Conservation (phyloP, 2,113 vertebrate species). For the Dipodomys ordii region DNA sequence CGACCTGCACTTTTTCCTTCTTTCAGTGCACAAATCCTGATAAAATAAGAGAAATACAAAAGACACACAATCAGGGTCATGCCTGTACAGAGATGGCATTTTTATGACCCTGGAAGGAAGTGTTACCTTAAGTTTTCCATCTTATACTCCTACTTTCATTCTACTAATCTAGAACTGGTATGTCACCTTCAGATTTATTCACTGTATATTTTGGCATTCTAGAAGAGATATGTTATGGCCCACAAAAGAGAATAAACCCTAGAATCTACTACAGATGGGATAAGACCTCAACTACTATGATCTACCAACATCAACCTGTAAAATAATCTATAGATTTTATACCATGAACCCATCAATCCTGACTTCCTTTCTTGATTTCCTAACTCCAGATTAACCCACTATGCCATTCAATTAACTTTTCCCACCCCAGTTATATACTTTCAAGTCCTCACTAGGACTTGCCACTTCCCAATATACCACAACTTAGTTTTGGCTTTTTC, state of each 20-base stretch:
- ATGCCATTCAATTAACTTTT: neutral
- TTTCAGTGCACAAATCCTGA: fast-evolving
- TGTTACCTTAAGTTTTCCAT: neutral
- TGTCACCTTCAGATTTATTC: neutral
- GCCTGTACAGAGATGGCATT: neutral
- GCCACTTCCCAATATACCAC: neutral
- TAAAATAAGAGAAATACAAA: neutral
- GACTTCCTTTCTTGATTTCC: neutral
- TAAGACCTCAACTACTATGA: neutral
- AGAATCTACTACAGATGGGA: neutral
- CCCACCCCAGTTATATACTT: neutral
- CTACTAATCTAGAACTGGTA: neutral
- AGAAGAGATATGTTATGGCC: neutral
- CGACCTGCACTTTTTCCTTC: neutral
- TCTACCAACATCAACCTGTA: neutral
- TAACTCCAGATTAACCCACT: neutral
- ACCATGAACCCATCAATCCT: neutral
- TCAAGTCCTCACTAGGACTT: neutral
- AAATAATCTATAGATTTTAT: neutral
- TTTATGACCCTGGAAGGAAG: neutral
- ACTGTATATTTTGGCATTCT: neutral
- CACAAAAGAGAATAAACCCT: neutral
- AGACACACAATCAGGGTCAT: neutral
- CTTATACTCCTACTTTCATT: neutral
- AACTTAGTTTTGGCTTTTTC: neutral